Percentiles rank a stretch among this genome's conserved stretches.
Evolutionary conservation across 2,797 vertebrate species (phyloP).

Genomic region (Oreonectes daqikongensis): DNA sequence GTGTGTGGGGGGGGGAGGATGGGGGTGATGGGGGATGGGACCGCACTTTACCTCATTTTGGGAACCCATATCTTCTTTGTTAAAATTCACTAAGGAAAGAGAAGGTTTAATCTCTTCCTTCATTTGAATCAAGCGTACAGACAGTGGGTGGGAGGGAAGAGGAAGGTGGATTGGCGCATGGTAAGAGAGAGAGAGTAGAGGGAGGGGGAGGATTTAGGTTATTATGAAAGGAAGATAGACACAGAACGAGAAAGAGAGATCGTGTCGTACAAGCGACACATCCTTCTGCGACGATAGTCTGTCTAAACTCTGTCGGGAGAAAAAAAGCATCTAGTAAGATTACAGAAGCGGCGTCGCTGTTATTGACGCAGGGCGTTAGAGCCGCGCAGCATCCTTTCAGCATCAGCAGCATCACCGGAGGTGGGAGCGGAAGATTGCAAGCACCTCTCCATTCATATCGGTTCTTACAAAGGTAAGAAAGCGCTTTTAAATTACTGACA

Average conservation of each 20-base stretch:
- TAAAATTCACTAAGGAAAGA: constrained; percentile 12
- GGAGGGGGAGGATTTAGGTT: constrained; percentile 34
- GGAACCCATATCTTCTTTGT: constrained; percentile 25
- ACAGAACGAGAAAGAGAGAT: constrained; percentile 37
- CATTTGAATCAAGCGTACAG: constrained; percentile 31
- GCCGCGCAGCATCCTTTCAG: constrained; percentile 62
- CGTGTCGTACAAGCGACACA: constrained; percentile 66
- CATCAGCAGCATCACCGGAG: constrained; percentile 49
- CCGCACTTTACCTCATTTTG: constrained; percentile 27
- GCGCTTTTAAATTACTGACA: not conserved
- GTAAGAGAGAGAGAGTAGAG: constrained; percentile 50
- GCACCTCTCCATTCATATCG: constrained; percentile 40
- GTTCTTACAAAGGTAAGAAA: constrained; percentile 65
- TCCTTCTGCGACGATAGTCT: constrained; percentile 79
- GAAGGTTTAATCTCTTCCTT: not conserved
- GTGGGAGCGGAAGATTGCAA: constrained; percentile 32
- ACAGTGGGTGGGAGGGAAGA: constrained; percentile 46
- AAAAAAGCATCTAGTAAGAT: constrained; percentile 30
- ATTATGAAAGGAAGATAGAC: constrained; percentile 36
- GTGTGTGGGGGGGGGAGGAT: constrained; percentile 10
- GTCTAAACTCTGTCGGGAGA: constrained; percentile 46
- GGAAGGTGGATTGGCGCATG: constrained; percentile 45
- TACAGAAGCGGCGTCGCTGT: constrained; percentile 45
- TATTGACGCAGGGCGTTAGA: constrained; percentile 48
- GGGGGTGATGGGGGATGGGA: constrained; percentile 20